Percentiles rank a stretch among this genome's conserved stretches.
Conservation (phyloP, 2,113 vertebrate species). For the Porphyrio hochstetteri region DNA sequence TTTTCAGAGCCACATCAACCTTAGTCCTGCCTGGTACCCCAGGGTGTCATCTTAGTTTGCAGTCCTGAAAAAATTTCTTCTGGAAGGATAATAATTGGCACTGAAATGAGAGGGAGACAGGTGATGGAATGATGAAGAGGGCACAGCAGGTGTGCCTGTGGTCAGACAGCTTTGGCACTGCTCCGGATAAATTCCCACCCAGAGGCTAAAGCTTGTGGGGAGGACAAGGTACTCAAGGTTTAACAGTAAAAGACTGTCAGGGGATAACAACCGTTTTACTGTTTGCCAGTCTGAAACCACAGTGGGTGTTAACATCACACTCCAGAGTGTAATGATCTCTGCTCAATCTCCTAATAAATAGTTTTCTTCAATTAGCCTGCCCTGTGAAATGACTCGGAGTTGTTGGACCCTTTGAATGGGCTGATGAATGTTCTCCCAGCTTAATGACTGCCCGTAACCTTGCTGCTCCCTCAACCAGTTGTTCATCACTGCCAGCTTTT, state of each 20-base stretch:
- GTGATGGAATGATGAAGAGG: neutral
- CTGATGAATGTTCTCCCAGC: neutral
- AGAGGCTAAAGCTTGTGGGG: neutral
- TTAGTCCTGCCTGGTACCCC: neutral
- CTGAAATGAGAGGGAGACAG: neutral
- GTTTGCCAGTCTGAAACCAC: neutral
- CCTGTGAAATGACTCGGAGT: neutral
- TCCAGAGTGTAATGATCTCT: neutral
- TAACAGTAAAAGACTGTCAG: neutral
- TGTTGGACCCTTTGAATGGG: neutral
- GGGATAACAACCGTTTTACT: neutral
- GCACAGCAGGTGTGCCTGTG: neutral
- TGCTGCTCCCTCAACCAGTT: neutral
- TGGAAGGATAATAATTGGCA: neutral
- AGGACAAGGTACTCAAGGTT: neutral
- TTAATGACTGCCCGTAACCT: neutral
- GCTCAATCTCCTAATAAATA: neutral
- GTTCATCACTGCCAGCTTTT: neutral
- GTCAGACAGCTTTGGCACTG: neutral
- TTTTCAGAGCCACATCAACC: neutral
- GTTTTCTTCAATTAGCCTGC: neutral
- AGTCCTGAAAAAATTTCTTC: neutral
- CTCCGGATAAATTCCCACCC: neutral
- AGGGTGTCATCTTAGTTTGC: neutral
- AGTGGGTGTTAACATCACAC: neutral